phyloP scores from a whole-genome alignment of 2,797 vertebrate species.

The Hapalemur alaotrensis region DNA sequence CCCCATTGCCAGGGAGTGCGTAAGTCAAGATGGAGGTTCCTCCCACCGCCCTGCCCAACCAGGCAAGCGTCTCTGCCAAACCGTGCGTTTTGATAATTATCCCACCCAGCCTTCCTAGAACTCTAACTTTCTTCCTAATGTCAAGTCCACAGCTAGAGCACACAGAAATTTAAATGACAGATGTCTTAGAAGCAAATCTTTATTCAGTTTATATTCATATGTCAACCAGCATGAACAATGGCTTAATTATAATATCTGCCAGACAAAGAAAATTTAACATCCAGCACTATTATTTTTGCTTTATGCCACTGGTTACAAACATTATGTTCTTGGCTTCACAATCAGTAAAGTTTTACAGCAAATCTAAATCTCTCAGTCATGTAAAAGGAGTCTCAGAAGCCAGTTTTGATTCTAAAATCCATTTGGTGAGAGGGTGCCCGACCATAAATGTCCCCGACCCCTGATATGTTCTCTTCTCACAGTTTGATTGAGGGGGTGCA shows the following conservation, averaged over 20 bases:
- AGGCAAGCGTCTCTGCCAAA: neutral
- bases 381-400: neutral
- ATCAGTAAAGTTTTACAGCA: neutral
- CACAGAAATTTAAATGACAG: neutral
- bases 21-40: neutral
- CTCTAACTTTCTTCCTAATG: neutral
- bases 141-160: neutral
- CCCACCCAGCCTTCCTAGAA: neutral
- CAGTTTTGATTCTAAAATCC: neutral
- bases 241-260: neutral
- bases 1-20: rapidly evolving
- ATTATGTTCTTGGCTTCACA: neutral
- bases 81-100: rapidly evolving
- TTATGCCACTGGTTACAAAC: neutral
- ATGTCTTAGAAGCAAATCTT: neutral
- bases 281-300: neutral
- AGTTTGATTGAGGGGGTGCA: rapidly evolving
- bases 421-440: neutral
- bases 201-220: neutral
- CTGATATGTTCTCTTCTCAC: rapidly evolving
- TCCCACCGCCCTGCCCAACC: too few species aligned
- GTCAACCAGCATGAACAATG: neutral
- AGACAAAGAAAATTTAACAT: neutral
- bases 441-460: neutral
- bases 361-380: neutral